Evolutionary conservation across 2,888 invertebrate species (phyloP).

Genomic region (Gymnoscelis rufifasciata): DNA sequence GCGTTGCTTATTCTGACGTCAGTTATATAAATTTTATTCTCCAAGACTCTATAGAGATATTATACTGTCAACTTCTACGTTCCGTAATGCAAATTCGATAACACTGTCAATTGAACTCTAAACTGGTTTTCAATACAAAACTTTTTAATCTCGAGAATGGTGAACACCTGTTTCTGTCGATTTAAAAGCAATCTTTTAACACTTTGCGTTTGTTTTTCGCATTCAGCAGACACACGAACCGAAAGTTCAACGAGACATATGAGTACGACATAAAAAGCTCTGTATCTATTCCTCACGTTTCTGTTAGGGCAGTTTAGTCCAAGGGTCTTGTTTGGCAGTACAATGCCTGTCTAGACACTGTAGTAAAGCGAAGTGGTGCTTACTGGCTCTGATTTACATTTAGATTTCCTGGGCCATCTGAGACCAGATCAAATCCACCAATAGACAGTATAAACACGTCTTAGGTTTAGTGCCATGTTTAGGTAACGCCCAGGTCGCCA

Average conservation of each 20-base stretch:
- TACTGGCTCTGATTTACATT: slow-evolving; percentile 26
- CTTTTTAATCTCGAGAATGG: not conserved
- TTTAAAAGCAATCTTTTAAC: slow-evolving; percentile 13
- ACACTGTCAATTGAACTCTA: not conserved
- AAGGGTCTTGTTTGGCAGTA: slow-evolving; percentile 27
- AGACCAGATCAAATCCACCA: slow-evolving; percentile 18
- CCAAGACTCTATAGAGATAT: not conserved
- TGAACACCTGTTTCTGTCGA: slow-evolving; percentile 1
- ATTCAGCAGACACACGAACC: slow-evolving; percentile 11
- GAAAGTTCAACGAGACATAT: slow-evolving; percentile 16
- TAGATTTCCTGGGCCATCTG: slow-evolving; percentile 20
- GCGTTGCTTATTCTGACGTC: slow-evolving; percentile 23
- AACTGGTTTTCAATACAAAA: slow-evolving; percentile 1
- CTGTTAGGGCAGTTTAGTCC: slow-evolving; percentile 22
- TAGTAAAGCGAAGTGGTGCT: slow-evolving; percentile 17
- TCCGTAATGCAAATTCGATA: slow-evolving; percentile 2
- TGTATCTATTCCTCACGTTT: slow-evolving; percentile 24
- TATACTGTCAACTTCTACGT: not conserved
- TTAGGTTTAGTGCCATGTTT: slow-evolving; percentile 8
- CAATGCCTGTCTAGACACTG: slow-evolving; percentile 36
- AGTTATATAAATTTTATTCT: slow-evolving; percentile 13
- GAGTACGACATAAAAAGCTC: slow-evolving; percentile 16
- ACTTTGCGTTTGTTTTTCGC: slow-evolving; percentile 8
- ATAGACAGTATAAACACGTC: slow-evolving; percentile 14
- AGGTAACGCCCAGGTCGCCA: no score